phyloP scores from a whole-genome alignment of 2,797 vertebrate species.

The Rousettus madagascariensis region DNA sequence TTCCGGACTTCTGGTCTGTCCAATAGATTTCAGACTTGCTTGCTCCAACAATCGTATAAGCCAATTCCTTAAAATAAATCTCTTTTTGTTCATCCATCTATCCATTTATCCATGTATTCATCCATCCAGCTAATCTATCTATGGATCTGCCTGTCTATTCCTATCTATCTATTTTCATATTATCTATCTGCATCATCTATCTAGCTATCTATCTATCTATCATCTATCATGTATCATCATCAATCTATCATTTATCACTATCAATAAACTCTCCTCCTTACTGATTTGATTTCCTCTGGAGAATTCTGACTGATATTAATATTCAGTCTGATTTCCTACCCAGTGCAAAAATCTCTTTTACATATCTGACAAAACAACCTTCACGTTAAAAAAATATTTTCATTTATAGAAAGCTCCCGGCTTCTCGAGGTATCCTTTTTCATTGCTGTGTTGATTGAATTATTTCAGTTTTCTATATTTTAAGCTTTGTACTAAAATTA shows the following conservation, averaged over 20 bases:
- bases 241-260: neutral
- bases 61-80: neutral
- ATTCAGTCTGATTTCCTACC: neutral
- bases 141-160: neutral
- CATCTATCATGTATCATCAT: neutral
- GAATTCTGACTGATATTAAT: neutral
- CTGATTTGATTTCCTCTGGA: neutral
- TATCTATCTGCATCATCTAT: neutral
- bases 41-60: neutral
- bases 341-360: neutral
- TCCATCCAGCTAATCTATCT: neutral
- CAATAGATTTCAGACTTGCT: neutral
- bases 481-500: neutral
- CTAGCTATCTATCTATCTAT: neutral
- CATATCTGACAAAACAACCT: neutral
- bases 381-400: neutral
- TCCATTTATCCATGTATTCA: neutral
- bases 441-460: neutral
- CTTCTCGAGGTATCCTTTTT: neutral
- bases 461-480: neutral
- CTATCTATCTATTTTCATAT: neutral
- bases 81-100: neutral
- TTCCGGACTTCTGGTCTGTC: neutral
- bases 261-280: neutral
- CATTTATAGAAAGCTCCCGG: neutral